Base-by-base conservation (phyloP, 1,140 invertebrate species). In the Lepidurus couesii region DNA sequence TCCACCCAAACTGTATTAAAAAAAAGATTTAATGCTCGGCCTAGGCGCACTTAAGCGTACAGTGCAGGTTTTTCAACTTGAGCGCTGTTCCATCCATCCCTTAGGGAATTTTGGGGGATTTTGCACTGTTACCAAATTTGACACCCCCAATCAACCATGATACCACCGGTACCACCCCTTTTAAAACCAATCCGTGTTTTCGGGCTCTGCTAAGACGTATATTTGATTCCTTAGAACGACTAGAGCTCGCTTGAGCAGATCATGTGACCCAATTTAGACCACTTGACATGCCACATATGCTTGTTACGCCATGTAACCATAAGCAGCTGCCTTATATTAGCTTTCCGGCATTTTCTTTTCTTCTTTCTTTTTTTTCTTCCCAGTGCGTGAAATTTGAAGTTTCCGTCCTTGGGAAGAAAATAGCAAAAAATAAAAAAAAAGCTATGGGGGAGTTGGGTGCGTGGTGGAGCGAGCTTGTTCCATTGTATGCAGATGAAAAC, bases 261-360 rank as follows among this genome's bases (percentile, higher is more conserved):
- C 53, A 65, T 65, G 53, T 65, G 53, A 65, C 53, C 53, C 53
- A 65, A 65, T 65, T 65, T 65, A 65, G 16, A 21, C 53, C 53
- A 65, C 53, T 65, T 65, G 53, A 65, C 53, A n/a, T 65, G 53
- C 53, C 53, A 65, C 53, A 65, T 65, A 65, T 65, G 53, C 53
- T n/a, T 65, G 53, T 9, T 47, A 47, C 16, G 45, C 45, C 16
- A 7, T 47, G 13, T 4, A 21, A 13, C 53, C 13, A 65, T 65
- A 65, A 65, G 53, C 53, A 65, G 53, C 53, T 65, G 53, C 53
- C 16, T 65, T 65, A 65, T 65, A 65, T 65, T 65, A 65, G 53
- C 21, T 65, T 65, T 65, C 53, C 53, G 53, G 53, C 16, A 7
- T 21, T 9, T 13, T 65, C 21, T 65, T 65, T 65, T 65, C 7